phyloP scores from a whole-genome alignment of 2,113 vertebrate species.

The Orthonyx spaldingii region DNA sequence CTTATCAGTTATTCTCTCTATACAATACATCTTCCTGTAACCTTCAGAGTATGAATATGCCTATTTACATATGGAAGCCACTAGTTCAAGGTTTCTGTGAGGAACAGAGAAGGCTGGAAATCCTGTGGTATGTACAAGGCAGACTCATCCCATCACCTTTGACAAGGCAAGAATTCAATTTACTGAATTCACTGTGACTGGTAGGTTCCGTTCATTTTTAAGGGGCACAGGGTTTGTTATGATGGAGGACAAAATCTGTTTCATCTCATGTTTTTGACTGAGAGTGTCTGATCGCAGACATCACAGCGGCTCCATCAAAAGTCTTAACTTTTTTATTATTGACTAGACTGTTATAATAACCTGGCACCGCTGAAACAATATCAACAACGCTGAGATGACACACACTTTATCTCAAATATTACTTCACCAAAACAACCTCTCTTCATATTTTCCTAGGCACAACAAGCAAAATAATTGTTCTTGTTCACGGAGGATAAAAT shows the following conservation, averaged over 20 bases:
- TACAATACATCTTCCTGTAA: neutral
- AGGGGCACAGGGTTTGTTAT: neutral
- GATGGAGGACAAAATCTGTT: neutral
- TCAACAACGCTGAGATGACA: neutral
- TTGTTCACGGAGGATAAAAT: conserved; percentile 27
- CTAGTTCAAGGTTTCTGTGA: neutral
- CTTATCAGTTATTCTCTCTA: neutral
- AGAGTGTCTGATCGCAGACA: neutral
- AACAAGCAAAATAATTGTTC: conserved; percentile 50
- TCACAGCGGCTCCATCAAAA: conserved; percentile 22
- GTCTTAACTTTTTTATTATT: conserved; percentile 1
- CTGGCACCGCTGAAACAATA: neutral
- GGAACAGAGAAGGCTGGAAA: neutral
- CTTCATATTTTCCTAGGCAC: conserved; percentile 34
- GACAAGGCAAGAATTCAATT: neutral
- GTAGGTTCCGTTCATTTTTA: neutral
- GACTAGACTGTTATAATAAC: neutral
- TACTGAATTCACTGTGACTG: neutral
- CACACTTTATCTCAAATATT: neutral
- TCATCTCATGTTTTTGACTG: neutral
- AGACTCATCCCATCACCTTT: neutral
- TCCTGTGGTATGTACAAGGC: neutral
- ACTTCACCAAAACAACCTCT: neutral
- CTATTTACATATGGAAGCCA: neutral
- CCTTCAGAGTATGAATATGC: neutral